These are phyloP conservation scores for Glyptemys insculpta DNA, from an alignment of 2,797 vertebrate genomes.

Conservation along the genomic window DNA sequence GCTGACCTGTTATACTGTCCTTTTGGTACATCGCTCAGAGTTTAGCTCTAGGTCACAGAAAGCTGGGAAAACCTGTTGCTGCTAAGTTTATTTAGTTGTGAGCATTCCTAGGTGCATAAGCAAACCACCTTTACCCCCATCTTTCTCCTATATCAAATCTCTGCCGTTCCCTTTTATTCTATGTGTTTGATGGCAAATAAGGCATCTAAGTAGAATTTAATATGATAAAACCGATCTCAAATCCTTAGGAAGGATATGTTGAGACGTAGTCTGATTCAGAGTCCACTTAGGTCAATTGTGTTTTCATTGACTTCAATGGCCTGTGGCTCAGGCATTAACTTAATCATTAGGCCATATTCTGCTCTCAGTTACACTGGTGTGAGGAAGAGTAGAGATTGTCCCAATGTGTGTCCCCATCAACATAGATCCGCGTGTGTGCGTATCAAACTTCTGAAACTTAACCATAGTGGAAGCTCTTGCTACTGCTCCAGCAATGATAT, in stretches of 20 bases:
- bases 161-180: accelerated
- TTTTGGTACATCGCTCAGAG: not conserved
- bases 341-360: not conserved
- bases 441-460: not conserved
- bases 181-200: accelerated
- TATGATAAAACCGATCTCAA: not conserved
- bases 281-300: accelerated
- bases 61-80: not conserved
- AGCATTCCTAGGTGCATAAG: not conserved
- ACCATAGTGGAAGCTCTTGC: not conserved
- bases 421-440: accelerated
- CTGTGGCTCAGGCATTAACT: not conserved
- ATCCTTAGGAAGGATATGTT: not conserved
- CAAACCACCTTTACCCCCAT: not conserved
- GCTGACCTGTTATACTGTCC: not conserved
- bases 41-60: not conserved
- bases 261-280: not conserved
- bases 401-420: accelerated
- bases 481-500: accelerated
- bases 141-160: accelerated
- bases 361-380: not conserved
- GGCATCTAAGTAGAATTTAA: not conserved
- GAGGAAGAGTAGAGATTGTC: not conserved
- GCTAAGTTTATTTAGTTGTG: not conserved
- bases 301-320: accelerated